Percentiles rank a stretch among this genome's conserved stretches.
phyloP scores from a whole-genome alignment of 2,888 invertebrate species.

The Ashinkailepas kermadecensis region DNA sequence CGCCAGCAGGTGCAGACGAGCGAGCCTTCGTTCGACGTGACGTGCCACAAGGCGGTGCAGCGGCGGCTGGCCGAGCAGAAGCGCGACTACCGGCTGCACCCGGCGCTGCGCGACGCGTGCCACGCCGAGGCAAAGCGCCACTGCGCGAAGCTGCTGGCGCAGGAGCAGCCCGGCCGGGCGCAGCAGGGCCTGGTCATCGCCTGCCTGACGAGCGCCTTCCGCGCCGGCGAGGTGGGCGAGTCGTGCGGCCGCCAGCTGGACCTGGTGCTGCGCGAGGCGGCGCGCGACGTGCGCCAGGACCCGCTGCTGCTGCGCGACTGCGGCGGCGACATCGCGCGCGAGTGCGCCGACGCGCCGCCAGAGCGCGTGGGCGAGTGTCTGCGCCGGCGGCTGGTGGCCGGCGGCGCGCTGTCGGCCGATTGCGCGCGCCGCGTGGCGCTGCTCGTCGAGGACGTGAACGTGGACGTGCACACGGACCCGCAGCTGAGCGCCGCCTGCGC shows the following conservation, averaged over 20 bases:
- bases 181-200: not conserved
- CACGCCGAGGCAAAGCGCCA: constrained; percentile 69
- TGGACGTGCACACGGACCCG: constrained; percentile 94
- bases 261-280: constrained; percentile 73
- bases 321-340: constrained; percentile 80
- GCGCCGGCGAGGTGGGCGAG: constrained; percentile 47
- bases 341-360: constrained; percentile 70
- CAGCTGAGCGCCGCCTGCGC: constrained; percentile 80
- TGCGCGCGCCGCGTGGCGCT: constrained; percentile 80
- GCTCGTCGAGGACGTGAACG: constrained; percentile 69
- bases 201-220: not conserved
- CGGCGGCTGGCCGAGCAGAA: constrained; percentile 84
- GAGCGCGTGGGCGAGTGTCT: constrained; percentile 35
- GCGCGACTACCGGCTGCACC: constrained; percentile 82
- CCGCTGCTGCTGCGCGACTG: constrained; percentile 81
- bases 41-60: constrained; percentile 74
- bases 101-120: constrained; percentile 71
- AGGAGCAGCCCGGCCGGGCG: not conserved
- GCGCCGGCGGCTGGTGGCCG: constrained; percentile 23
- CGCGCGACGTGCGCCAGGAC: constrained; percentile 82
- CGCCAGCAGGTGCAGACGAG: constrained; percentile 60
- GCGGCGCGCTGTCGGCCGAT: constrained; percentile 54
- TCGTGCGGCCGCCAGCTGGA: constrained; percentile 76
- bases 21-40: constrained; percentile 67
- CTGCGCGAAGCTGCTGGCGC: constrained; percentile 46